Evolutionary conservation across 1,140 invertebrate genomes (phyloP), one percentile per base, ranked within the genome.

Genomic region (Ladona fulva): DNA sequence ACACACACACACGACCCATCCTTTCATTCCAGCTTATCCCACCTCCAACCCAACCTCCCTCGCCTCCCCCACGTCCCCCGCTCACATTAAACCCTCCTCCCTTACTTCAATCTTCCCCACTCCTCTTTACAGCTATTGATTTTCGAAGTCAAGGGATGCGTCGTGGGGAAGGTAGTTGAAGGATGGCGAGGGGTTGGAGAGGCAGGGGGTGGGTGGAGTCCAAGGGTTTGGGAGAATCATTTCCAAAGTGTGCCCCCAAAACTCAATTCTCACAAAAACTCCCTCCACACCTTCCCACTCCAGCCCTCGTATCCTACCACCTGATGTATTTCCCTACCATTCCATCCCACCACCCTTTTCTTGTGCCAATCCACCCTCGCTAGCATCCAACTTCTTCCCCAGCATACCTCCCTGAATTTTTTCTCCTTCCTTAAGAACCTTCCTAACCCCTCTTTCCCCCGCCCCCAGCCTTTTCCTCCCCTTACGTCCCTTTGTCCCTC

Each of bases 71-170:
- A 10, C 44, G 44, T 19, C 44, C 52, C 52, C 52, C 52, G n/a
- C 52, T 1, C 12, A 16, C 52, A 66, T 22, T 22, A 66, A 66
- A 66, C 52, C 52, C 52, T 66, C 52, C 52, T 66, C 52, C 29
- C 29, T 37, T 37, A 37, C 29, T 37, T 8, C 29, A 37, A 37
- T 37, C 29, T 37, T 37, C 29, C 29, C 29, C 29, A 37, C 8
- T 66, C 52, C 52, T 5, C 52, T 66, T 22, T 16, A 66, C 52
- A 66, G 14, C 14, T 66, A 66, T 66, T 66, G 52, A 66, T 66
- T 66, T 66, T 66, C 52, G 52, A 66, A 66, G 52, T 66, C 52
- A 66, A 66, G 52, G 52, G 52, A 66, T 66, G 52, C 52, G 52
- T 66, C 52, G 52, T 22, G n/a, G 52, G 44, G 44, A 52, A 19